phyloP scores from a whole-genome alignment of 2,113 vertebrate species.

The Thermophis baileyi region DNA sequence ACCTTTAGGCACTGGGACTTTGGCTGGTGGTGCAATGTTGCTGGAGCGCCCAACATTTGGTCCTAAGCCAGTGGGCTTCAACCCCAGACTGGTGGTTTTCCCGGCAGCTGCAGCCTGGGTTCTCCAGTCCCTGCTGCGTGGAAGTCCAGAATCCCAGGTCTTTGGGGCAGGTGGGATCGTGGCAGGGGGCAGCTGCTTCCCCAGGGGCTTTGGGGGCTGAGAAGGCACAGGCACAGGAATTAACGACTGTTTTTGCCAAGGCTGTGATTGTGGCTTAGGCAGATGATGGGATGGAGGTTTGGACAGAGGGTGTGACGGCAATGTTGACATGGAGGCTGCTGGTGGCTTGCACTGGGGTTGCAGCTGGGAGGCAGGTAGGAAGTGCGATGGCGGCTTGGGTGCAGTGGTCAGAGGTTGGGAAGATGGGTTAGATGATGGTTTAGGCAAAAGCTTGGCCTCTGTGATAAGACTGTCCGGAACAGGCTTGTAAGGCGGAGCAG shows the following conservation, averaged over 20 bases:
- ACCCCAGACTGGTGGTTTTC: too few species aligned
- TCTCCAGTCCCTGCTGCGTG: not conserved
- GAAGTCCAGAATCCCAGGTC: not conserved
- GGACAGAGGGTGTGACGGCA: accelerated
- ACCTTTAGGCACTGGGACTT: not conserved
- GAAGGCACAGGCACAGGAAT: too few species aligned
- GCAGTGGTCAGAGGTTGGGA: not conserved
- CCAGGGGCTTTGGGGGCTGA: not conserved
- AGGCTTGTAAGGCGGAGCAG: not conserved
- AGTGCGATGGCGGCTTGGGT: not conserved
- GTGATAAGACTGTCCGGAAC: not conserved
- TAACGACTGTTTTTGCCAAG: too few species aligned
- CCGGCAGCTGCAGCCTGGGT: too few species aligned
- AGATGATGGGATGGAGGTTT: too few species aligned
- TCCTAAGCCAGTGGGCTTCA: not conserved
- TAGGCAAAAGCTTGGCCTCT: not conserved
- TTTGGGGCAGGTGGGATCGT: not conserved
- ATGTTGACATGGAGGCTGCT: not conserved
- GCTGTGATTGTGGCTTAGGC: not conserved
- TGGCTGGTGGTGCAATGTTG: not conserved
- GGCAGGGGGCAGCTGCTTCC: not conserved
- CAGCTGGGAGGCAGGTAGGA: not conserved
- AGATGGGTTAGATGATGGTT: not conserved
- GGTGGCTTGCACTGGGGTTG: not conserved
- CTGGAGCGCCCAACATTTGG: accelerated